A percentile compares a stretch with the other conserved stretches of the same genome.
phyloP scores from a whole-genome alignment of 2,888 invertebrate species.

The Chloroclysta siterata region DNA sequence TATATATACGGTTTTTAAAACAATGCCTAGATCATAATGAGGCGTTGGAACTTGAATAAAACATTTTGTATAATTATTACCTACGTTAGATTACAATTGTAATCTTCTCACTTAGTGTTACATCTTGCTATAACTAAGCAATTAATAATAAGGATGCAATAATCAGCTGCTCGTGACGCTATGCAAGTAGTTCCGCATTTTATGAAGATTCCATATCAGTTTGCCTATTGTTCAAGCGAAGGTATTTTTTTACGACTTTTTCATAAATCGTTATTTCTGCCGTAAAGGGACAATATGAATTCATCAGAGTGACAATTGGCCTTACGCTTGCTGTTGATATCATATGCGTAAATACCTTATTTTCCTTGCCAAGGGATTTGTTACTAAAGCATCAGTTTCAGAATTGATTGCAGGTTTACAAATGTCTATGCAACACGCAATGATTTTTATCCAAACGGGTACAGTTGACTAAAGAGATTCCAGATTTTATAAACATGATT shows the following conservation, averaged over 20 bases:
- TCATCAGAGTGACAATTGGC: background rate
- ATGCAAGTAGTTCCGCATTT: conserved; percentile 2
- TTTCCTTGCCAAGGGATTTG: too few relatives aligned
- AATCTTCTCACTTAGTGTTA: conserved; percentile 12
- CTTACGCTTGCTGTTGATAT: background rate
- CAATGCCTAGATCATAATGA: too few relatives aligned
- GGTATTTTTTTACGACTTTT: too few relatives aligned
- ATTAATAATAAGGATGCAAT: conserved; percentile 28
- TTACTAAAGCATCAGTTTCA: too few relatives aligned
- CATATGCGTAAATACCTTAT: too few relatives aligned
- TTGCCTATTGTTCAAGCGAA: background rate
- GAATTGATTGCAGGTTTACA: too few relatives aligned
- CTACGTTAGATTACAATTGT: too few relatives aligned
- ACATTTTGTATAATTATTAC: conserved; percentile 16
- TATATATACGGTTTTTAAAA: too few relatives aligned
- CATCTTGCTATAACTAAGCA: conserved; percentile 17
- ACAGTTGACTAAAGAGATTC: too few relatives aligned
- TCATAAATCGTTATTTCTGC: background rate
- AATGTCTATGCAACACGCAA: too few relatives aligned
- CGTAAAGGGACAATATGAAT: background rate
- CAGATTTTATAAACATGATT: background rate
- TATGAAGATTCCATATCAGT: background rate
- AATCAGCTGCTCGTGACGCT: conserved; percentile 5
- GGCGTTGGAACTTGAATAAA: background rate
- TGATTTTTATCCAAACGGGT: too few relatives aligned